Conservation (phyloP, 2,113 vertebrate genomes). For the Pampusana beccarii region DNA sequence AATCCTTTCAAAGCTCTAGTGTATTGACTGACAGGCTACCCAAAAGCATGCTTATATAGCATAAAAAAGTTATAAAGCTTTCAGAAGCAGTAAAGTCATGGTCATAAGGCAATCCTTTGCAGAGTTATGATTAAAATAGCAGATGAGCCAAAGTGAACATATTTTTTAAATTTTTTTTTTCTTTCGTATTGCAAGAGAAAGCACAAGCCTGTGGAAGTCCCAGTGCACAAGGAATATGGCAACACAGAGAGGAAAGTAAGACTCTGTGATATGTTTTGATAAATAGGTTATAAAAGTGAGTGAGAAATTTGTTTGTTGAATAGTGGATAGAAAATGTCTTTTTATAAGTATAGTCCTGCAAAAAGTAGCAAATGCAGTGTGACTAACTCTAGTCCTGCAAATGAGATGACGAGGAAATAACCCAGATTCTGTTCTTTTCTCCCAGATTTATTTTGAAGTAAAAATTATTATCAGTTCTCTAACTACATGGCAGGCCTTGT, state of each 20-base stretch:
- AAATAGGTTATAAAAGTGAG: neutral
- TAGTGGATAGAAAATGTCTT: neutral
- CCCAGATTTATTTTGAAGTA: neutral
- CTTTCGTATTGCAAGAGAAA: neutral
- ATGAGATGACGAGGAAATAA: neutral
- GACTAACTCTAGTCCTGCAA: neutral
- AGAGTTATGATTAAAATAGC: neutral
- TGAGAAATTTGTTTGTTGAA: neutral
- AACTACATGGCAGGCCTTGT: neutral
- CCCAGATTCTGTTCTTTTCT: neutral
- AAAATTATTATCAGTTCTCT: neutral
- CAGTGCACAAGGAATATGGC: neutral
- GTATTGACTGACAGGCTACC: neutral
- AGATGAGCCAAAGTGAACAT: neutral
- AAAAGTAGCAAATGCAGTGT: neutral
- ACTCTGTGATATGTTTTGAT: neutral
- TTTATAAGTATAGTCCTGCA: neutral
- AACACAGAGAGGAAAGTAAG: neutral
- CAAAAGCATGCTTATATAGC: neutral
- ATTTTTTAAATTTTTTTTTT: neutral
- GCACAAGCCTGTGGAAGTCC: neutral
- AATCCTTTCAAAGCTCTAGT: neutral
- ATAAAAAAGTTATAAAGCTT: neutral
- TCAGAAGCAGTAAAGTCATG: neutral
- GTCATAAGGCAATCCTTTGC: neutral